Base-by-base conservation (phyloP, 2,888 invertebrate species). In the Pandemis corylana region DNA sequence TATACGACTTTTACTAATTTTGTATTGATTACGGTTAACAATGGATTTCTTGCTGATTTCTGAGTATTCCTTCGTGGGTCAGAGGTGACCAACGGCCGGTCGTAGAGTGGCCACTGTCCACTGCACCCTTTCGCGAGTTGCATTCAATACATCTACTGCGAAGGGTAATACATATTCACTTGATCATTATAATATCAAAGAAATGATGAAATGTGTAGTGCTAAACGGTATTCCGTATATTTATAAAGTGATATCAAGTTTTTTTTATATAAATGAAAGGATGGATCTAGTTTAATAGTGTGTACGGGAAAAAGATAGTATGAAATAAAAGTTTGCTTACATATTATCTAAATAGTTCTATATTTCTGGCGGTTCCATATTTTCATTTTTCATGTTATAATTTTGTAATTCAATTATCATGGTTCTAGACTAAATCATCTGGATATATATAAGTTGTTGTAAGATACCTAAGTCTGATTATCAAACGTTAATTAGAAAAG, bases 101-200 rank as follows among this genome's bases (percentile, higher is more conserved):
- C 67, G 13, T 12, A 46, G 36, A 64, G 9, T 68, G 73, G 15
- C 62, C 74, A 67, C 70, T 74, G 74, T 9, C 75, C 71, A 67
- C 67, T 71, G 75, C 75, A 75, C 71, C 75, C 75, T 75, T 75
- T 75, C 20, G 75, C 75, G 61, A 75, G 36, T 70, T 71, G 75
- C 70, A 75, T 75, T 71, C 71, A 75, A 67, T 70, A 75, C 75
- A 75, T 75, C 74, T 75, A 59, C n/a, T 56, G 42, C 56, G 28
- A 46, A 64, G 73, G 74, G 69, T 73, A 65, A 65, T 56, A 42
- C 66, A 49, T 69, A 59, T 65, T 51, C 68, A 64, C 36, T 63
- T 28, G 56, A 73, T 59, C 68, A 69, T 69, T 59, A 41, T 49
- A 49, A 59, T 71, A 65, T 59, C 46, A 59, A 65, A n/a, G 46